Percentiles rank a stretch among this genome's conserved stretches.
Evolutionary conservation across 2,888 invertebrate genomes (phyloP).

Genomic region (Diaphora mendica): DNA sequence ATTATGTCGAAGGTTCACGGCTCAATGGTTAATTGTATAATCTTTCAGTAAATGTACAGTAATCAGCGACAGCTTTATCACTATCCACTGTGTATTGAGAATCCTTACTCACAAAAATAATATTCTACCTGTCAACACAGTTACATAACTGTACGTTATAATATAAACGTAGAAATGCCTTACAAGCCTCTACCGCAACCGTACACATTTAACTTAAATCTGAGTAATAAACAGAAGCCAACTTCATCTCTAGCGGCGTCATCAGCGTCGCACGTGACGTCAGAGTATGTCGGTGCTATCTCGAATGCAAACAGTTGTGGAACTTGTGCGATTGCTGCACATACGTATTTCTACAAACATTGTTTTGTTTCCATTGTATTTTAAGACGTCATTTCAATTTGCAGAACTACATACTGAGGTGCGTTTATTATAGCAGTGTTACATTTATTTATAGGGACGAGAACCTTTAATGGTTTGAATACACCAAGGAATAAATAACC

Average conservation of each 20-base stretch:
- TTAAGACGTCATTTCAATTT: slow-evolving; percentile 21
- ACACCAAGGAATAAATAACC: too few relatives aligned
- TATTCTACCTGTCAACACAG: background rate
- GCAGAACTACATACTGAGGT: slow-evolving; percentile 2
- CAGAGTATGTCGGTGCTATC: slow-evolving; percentile 67
- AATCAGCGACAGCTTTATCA: background rate
- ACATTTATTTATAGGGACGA: background rate
- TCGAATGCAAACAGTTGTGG: slow-evolving; percentile 72
- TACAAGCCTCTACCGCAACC: background rate
- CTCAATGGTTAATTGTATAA: background rate
- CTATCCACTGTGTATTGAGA: background rate
- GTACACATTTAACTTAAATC: slow-evolving; percentile 4
- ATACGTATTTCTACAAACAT: slow-evolving; percentile 61
- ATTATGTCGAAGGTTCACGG: background rate
- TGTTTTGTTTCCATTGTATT: slow-evolving; percentile 56
- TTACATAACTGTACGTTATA: background rate
- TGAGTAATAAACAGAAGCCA: slow-evolving; percentile 13
- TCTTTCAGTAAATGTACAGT: background rate
- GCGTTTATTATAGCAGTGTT: background rate
- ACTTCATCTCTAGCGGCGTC: slow-evolving; percentile 19
- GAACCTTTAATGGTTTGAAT: too few relatives aligned
- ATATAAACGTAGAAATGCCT: background rate
- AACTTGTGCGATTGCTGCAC: slow-evolving; percentile 70
- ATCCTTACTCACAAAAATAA: too few relatives aligned
- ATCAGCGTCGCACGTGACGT: slow-evolving; percentile 48